phyloP scores from a whole-genome alignment of 1,140 invertebrate genomes.

The Caenorhabditis elegans region WBcel235 BX284606.5:17448001-17448500 shows the following conservation, averaged over 20 bases:
- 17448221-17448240: slow-evolving; percentile 26
- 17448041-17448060: slow-evolving; percentile 15
- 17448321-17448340: slow-evolving; percentile 37
- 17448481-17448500: slow-evolving; percentile 15
- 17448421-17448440: too few species aligned
- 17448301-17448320: slow-evolving; percentile 6
- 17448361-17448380: background rate
- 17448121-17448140: background rate
- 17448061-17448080: background rate
- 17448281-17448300: slow-evolving; percentile 31
- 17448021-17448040: background rate
- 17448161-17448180: too few species aligned
- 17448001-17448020: slow-evolving; percentile 26
- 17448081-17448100: background rate
- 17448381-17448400: background rate
- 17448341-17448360: slow-evolving; percentile 40
- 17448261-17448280: slow-evolving; percentile 2
- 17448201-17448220: background rate
- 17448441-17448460: background rate
- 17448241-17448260: slow-evolving; percentile 5
- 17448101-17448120: slow-evolving; percentile 48
- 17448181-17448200: background rate
- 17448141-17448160: too few species aligned
- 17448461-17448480: background rate
- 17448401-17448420: background rate